Evolutionary conservation across 2,888 invertebrate species (phyloP).

Genomic region (Volucella bombylans): DNA sequence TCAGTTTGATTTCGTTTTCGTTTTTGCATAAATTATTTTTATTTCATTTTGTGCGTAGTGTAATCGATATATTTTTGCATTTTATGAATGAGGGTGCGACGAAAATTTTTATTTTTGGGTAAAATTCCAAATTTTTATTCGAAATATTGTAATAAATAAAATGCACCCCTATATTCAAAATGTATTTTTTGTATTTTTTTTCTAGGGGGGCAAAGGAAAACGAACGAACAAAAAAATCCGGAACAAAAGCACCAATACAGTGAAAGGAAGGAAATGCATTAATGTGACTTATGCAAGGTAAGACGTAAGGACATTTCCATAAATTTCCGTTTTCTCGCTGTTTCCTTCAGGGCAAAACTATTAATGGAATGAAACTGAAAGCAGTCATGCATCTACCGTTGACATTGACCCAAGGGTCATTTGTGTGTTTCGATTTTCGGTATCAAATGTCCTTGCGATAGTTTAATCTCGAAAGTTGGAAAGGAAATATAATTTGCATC

Average conservation of each 20-base stretch:
- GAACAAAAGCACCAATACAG: constrained; percentile 53
- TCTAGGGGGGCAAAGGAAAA: constrained; percentile 27
- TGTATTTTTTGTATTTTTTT: background rate
- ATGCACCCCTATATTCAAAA: constrained; percentile 63
- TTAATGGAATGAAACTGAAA: constrained; percentile 36
- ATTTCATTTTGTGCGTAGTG: constrained; percentile 30
- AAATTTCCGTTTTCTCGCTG: constrained; percentile 15
- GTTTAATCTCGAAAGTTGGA: constrained; percentile 63
- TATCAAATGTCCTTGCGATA: constrained; percentile 68
- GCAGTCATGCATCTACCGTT: constrained; percentile 68
- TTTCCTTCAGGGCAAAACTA: constrained; percentile 37
- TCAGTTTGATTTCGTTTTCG: constrained; percentile 40
- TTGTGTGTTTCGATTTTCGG: constrained; percentile 38
- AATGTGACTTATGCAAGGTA: constrained; percentile 66
- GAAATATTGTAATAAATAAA: constrained; percentile 48
- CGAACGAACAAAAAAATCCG: constrained; percentile 30
- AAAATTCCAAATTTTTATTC: constrained; percentile 54
- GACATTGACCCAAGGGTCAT: constrained; percentile 70
- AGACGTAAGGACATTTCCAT: constrained; percentile 64
- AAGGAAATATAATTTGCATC: constrained; percentile 70
- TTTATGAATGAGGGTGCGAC: constrained; percentile 58
- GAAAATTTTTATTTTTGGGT: constrained; percentile 59
- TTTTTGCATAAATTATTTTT: constrained; percentile 66
- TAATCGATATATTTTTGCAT: constrained; percentile 70
- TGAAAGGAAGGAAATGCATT: constrained; percentile 47